Evolutionary conservation across 1,140 invertebrate genomes (phyloP).

Genomic region (Monomorium pharaonis): DNA sequence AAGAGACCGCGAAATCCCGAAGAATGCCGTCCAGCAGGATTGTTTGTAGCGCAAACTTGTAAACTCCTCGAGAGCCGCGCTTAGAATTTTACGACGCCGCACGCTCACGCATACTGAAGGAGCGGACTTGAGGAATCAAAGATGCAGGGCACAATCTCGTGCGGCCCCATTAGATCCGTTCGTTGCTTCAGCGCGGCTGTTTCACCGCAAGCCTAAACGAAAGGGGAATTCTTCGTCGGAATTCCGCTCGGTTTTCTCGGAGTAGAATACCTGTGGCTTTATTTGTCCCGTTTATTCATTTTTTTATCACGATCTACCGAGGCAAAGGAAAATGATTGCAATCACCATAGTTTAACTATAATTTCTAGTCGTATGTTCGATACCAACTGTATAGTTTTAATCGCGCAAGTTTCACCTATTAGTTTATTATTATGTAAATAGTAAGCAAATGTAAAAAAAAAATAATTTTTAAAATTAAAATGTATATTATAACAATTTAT

Average conservation of each 20-base stretch:
- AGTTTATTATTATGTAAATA: too few relatives aligned
- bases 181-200: neutral
- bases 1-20: constrained; percentile 8
- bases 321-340: too few relatives aligned
- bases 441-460: too few relatives aligned
- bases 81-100: constrained; percentile 41
- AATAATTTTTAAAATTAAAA: too few relatives aligned
- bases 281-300: neutral
- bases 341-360: too few relatives aligned
- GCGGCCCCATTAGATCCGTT: neutral
- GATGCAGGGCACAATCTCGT: neutral
- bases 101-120: neutral
- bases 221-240: neutral
- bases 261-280: neutral
- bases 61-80: neutral
- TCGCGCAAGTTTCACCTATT: too few relatives aligned
- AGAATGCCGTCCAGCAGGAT: constrained; percentile 49
- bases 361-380: too few relatives aligned
- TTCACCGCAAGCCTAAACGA: neutral
- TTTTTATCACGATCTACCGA: neutral
- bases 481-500: too few relatives aligned
- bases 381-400: too few relatives aligned
- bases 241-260: neutral
- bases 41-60: constrained; percentile 33
- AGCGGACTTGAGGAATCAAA: neutral